Percentiles rank a stretch among this genome's conserved stretches.
Evolutionary conservation across 2,113 vertebrate species (phyloP).

Genomic region (Spilogale gracilis): DNA sequence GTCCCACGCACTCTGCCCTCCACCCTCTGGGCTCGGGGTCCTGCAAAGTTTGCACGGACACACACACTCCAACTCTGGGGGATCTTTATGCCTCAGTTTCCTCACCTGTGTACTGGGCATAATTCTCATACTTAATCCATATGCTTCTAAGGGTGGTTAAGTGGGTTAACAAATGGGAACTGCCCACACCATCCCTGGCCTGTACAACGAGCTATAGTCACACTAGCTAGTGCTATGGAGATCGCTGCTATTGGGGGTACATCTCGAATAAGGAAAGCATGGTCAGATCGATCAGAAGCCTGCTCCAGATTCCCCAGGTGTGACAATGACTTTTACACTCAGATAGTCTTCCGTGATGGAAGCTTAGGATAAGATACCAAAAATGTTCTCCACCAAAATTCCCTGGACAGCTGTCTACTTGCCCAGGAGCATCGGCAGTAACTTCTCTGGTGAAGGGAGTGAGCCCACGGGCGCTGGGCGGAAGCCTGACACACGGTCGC

Average conservation of each 20-base stretch:
- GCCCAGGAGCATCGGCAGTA: background rate
- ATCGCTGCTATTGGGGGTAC: no score
- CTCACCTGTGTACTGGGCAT: background rate
- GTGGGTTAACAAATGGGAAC: accelerated
- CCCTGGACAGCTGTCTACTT: background rate
- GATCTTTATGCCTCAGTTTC: background rate
- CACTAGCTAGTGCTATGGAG: accelerated
- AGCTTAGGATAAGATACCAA: background rate
- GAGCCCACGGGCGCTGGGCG: accelerated
- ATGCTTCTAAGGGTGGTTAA: background rate
- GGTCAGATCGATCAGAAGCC: background rate
- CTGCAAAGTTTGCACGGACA: background rate
- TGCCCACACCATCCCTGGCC: accelerated
- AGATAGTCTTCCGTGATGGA: background rate
- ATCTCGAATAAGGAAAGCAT: background rate
- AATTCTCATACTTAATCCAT: background rate
- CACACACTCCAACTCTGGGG: background rate
- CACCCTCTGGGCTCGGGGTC: no score
- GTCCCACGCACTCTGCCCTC: accelerated
- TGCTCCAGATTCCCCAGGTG: accelerated
- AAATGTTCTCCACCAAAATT: background rate
- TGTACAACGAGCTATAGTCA: background rate
- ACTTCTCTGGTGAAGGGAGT: background rate
- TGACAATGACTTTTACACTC: accelerated
- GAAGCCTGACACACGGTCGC: no score